Evolutionary conservation across 2,888 invertebrate species (phyloP).

Genomic region (Ryuthela nishihirai): DNA sequence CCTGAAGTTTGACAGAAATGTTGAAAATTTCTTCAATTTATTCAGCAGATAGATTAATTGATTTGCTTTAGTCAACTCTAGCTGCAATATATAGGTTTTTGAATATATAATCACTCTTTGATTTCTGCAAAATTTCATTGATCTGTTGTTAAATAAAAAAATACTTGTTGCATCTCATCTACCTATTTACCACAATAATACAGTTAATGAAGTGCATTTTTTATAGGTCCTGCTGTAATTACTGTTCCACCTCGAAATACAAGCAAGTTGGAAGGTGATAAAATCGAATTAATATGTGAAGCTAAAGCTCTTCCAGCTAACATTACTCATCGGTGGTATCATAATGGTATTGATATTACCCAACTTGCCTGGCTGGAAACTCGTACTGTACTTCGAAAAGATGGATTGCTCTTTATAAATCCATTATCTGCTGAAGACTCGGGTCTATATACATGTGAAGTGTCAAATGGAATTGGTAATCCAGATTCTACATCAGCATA

Average conservation of each 20-base stretch:
- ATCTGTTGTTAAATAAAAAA: no score
- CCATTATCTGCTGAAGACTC: slow-evolving; percentile 92
- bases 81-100: background rate
- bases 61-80: background rate
- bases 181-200: background rate
- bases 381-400: slow-evolving; percentile 62
- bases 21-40: no score
- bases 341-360: slow-evolving; percentile 65
- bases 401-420: slow-evolving; percentile 88
- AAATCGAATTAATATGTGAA: slow-evolving; percentile 90
- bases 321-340: slow-evolving; percentile 81
- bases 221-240: slow-evolving; percentile 87
- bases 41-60: no score
- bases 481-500: slow-evolving; percentile 93
- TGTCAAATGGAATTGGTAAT: slow-evolving; percentile 93
- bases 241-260: slow-evolving; percentile 92
- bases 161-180: no score
- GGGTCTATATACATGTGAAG: slow-evolving; percentile 92
- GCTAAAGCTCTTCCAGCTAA: slow-evolving; percentile 90
- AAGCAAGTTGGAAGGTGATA: slow-evolving; percentile 90
- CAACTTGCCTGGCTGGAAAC: slow-evolving; percentile 55
- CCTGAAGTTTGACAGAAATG: no score
- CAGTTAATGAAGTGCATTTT: background rate
- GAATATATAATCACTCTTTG: background rate
- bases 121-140: background rate